A percentile compares a stretch with the other conserved stretches of the same genome.
Evolutionary conservation across 2,113 vertebrate genomes (phyloP).

Genomic region (Nycticryphes semicollaris): DNA sequence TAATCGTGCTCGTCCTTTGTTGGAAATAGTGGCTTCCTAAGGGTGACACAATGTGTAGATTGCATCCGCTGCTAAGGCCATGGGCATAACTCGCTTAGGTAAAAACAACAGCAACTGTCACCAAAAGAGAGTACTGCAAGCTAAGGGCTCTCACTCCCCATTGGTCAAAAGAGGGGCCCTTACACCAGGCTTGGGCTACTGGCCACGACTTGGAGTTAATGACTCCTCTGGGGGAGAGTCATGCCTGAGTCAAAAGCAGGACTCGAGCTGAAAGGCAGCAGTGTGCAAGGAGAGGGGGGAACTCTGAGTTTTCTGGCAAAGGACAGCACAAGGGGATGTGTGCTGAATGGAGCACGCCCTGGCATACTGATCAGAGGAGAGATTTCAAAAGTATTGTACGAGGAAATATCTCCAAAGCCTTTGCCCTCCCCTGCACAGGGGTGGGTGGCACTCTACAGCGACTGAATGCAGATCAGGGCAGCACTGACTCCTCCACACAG

Average conservation of each 20-base stretch:
- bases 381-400: neutral
- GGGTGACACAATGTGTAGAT: neutral
- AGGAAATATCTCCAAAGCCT: slow-evolving; percentile 3
- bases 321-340: slow-evolving; percentile 7
- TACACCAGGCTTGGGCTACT: neutral
- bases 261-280: neutral
- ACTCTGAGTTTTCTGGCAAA: neutral
- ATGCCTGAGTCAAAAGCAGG: neutral
- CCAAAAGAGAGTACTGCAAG: neutral
- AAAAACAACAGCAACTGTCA: neutral
- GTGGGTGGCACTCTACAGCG: neutral
- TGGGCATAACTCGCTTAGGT: neutral
- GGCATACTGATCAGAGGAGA: neutral
- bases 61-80: neutral
- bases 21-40: neutral
- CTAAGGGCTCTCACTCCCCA: neutral
- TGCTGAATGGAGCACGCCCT: neutral
- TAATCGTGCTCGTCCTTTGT: neutral
- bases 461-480: neutral
- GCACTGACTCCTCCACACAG: accelerated
- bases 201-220: neutral
- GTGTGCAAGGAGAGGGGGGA: neutral
- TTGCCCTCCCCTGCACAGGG: neutral
- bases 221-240: neutral
- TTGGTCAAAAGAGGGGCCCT: neutral